Evolutionary conservation across 2,113 vertebrate species (phyloP).

Genomic region (Sylvia atricapilla): DNA sequence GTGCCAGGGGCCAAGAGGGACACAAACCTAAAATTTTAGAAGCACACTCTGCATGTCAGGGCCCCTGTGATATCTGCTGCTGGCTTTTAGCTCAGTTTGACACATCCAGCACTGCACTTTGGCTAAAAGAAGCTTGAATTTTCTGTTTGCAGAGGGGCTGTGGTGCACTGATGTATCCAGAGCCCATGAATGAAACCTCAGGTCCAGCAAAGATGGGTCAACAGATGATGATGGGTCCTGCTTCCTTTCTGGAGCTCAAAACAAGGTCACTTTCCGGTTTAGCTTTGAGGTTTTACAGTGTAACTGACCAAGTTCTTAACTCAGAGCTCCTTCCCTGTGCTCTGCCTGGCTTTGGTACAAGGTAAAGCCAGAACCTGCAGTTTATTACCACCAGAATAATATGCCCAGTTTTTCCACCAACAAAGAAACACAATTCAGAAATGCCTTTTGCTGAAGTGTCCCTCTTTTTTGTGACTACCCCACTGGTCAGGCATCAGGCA

Average conservation of each 20-base stretch:
- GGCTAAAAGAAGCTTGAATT: background rate
- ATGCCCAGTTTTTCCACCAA: background rate
- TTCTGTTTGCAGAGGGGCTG: background rate
- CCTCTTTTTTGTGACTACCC: background rate
- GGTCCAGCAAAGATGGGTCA: background rate
- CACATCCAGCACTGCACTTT: background rate
- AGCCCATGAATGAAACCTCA: background rate
- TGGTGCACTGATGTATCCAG: background rate
- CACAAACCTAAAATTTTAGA: background rate
- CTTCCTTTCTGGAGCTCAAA: background rate
- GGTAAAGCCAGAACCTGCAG: background rate
- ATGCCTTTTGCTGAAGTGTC: background rate
- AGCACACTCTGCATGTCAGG: background rate
- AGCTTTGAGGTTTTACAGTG: background rate
- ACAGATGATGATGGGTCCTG: background rate
- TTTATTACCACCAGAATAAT: background rate
- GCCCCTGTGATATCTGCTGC: background rate
- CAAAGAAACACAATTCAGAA: background rate
- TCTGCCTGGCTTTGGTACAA: background rate
- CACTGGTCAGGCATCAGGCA: accelerated
- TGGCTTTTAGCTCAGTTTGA: background rate
- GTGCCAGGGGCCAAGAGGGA: background rate
- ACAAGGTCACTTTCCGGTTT: background rate
- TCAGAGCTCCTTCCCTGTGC: background rate
- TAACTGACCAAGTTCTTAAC: background rate